phyloP scores from a whole-genome alignment of 2,797 vertebrate species.

The Ibycter americanus region DNA sequence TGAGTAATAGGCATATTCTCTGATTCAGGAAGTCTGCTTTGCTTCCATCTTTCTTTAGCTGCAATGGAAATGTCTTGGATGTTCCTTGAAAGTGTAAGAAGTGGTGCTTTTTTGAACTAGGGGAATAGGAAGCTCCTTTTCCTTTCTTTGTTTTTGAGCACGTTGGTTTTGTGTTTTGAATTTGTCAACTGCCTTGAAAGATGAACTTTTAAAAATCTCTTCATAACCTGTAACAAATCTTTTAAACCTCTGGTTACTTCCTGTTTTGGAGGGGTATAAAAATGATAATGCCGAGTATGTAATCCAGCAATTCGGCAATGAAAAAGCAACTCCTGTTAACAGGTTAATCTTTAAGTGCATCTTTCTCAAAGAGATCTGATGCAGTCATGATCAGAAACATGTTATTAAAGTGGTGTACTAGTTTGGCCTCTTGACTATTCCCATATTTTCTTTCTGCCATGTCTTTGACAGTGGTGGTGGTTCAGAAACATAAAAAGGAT shows the following conservation, averaged over 20 bases:
- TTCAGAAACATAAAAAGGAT: not conserved
- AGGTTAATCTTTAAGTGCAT: not conserved
- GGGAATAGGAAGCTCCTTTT: not conserved
- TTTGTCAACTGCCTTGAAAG: not conserved
- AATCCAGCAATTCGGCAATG: not conserved
- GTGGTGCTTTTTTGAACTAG: not conserved
- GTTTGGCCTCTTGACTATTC: not conserved
- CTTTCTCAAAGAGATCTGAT: not conserved
- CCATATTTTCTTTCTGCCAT: not conserved
- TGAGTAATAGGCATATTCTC: constrained; percentile 67
- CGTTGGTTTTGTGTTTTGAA: not conserved
- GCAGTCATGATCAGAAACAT: not conserved
- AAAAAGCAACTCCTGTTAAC: not conserved
- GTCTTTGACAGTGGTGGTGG: not conserved
- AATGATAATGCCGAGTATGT: not conserved
- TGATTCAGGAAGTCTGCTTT: constrained; percentile 59
- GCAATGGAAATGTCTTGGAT: constrained; percentile 52
- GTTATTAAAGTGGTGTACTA: not conserved
- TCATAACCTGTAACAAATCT: not conserved
- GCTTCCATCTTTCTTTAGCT: constrained; percentile 57
- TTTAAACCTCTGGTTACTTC: not conserved
- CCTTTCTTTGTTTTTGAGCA: constrained; percentile 27
- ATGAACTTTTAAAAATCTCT: not conserved
- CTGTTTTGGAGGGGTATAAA: not conserved
- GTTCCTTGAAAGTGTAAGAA: constrained; percentile 3